These are phyloP conservation scores for Cotesia chilonis DNA, from an alignment of 1,140 invertebrate genomes.

Conservation along the genomic window DNA sequence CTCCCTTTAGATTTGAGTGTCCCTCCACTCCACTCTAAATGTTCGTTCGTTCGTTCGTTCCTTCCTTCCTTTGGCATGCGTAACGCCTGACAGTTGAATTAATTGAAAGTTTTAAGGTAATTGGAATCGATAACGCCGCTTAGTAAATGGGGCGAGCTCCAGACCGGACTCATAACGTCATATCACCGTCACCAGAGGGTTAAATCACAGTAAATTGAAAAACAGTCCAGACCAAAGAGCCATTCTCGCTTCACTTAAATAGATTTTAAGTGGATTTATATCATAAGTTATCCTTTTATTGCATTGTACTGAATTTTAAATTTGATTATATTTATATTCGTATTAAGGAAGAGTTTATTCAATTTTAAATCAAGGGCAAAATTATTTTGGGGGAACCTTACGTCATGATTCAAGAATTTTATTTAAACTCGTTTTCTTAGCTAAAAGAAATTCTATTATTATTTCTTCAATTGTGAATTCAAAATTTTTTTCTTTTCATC, in stretches of 20 bases:
- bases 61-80: conserved; percentile 33
- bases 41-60: conserved; percentile 31
- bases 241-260: not conserved
- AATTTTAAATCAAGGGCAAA: too few relatives aligned
- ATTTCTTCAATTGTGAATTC: too few relatives aligned
- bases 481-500: too few relatives aligned
- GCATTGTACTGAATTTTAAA: too few relatives aligned
- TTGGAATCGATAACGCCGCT: conserved; percentile 55
- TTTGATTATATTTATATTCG: too few relatives aligned
- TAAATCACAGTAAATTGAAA: not conserved
- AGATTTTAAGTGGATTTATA: too few relatives aligned
- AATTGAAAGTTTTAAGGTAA: conserved; percentile 61
- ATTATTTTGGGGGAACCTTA: too few relatives aligned
- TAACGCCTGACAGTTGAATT: conserved; percentile 55
- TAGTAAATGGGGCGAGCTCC: conserved; percentile 34
- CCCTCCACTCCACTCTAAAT: conserved; percentile 3
- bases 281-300: too few relatives aligned
- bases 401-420: too few relatives aligned
- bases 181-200: not conserved
- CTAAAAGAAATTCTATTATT: too few relatives aligned
- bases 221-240: not conserved
- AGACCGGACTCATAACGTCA: conserved; percentile 17
- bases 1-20: not conserved
- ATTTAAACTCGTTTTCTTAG: too few relatives aligned
- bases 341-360: too few relatives aligned